phyloP scores from a whole-genome alignment of 2,888 invertebrate genomes.

The Hypolimnas misippus region DNA sequence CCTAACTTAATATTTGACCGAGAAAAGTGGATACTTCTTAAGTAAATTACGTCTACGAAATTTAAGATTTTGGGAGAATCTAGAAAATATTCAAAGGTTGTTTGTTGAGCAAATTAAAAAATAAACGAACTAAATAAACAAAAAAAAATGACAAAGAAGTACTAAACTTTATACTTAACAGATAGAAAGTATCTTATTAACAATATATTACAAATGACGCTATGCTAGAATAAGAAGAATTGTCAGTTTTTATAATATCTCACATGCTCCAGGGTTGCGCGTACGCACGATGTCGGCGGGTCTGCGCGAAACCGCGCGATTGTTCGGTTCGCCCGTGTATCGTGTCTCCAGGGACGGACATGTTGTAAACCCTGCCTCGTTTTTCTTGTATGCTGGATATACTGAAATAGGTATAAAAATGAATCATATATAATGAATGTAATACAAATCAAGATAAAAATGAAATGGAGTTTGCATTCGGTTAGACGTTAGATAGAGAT shows the following conservation, averaged over 20 bases:
- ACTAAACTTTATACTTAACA: too few species aligned
- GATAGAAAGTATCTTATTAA: too few species aligned
- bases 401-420: conserved; percentile 58
- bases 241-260: conserved; percentile 41
- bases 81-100: not conserved
- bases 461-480: too few species aligned
- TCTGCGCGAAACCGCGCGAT: conserved; percentile 85
- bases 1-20: conserved; percentile 27
- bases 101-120: not conserved
- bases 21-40: conserved; percentile 16
- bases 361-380: conserved; percentile 77
- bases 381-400: conserved; percentile 77
- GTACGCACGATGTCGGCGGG: conserved; percentile 91
- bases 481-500: too few species aligned
- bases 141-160: too few species aligned
- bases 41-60: conserved; percentile 8
- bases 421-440: not conserved
- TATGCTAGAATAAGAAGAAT: not conserved
- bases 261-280: conserved; percentile 79
- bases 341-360: conserved; percentile 83
- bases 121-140: too few species aligned
- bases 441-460: too few species aligned
- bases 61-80: not conserved
- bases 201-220: too few species aligned
- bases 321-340: conserved; percentile 92